Evolutionary conservation across 2,113 vertebrate species (phyloP).

Genomic region (Heterocephalus glaber): DNA sequence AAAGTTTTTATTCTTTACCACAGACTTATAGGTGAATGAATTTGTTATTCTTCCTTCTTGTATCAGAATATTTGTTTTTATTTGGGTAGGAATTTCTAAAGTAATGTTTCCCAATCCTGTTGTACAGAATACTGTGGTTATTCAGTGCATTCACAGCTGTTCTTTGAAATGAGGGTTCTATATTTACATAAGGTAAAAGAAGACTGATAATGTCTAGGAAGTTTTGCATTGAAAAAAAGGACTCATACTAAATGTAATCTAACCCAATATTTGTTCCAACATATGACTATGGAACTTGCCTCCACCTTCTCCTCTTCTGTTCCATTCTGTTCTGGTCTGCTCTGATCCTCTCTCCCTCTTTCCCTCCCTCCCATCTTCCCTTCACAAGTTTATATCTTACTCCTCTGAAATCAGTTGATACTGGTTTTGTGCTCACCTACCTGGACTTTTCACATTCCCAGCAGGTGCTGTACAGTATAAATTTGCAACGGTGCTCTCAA

Average conservation of each 20-base stretch:
- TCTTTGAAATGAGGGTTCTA: not conserved
- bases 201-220: constrained; percentile 1
- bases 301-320: not conserved
- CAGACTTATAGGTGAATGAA: not conserved
- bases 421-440: not conserved
- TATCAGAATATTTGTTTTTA: not conserved
- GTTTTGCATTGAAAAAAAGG: not conserved
- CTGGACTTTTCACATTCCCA: not conserved
- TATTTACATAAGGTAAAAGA: not conserved
- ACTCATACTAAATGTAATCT: not conserved
- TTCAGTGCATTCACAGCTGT: not conserved
- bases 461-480: not conserved
- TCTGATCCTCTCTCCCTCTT: not conserved
- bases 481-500: not conserved
- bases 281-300: not conserved
- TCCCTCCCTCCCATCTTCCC: rapidly evolving
- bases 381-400: not conserved
- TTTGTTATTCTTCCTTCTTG: not conserved
- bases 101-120: not conserved
- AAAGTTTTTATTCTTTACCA: not conserved
- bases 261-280: not conserved
- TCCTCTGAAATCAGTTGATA: not conserved
- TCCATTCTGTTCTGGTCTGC: not conserved
- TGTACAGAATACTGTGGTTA: not conserved
- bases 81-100: not conserved